Evolutionary conservation across 2,797 vertebrate genomes (phyloP).

Genomic region (Danio jaintianensis): DNA sequence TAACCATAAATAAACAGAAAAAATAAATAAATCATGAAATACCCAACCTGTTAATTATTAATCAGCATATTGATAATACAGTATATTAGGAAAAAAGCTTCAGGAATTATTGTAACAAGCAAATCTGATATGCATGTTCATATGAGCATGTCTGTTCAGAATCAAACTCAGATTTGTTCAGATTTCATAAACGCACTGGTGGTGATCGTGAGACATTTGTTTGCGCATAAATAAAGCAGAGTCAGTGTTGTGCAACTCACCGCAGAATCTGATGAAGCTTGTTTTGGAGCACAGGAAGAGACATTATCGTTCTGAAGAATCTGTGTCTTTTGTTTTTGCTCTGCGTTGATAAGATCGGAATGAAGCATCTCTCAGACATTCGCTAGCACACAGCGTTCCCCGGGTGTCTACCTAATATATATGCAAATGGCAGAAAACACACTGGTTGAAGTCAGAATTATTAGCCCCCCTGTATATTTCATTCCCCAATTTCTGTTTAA

Average conservation of each 20-base stretch:
- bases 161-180: background rate
- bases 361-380: conserved; percentile 28
- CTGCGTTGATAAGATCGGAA: conserved; percentile 18
- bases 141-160: background rate
- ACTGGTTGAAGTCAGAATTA: background rate
- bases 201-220: conserved; percentile 9
- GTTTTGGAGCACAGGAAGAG: conserved; percentile 22
- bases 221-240: background rate
- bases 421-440: conserved; percentile 4
- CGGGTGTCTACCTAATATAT: conserved; percentile 25
- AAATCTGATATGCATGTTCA: background rate
- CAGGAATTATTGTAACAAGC: too few relatives aligned
- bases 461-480: too few relatives aligned
- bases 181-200: conserved; percentile 6
- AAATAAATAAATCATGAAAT: too few relatives aligned
- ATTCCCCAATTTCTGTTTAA: too few relatives aligned
- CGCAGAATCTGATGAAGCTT: conserved; percentile 18
- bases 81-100: too few relatives aligned
- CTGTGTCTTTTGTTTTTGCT: conserved; percentile 26
- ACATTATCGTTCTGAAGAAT: conserved; percentile 10
- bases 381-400: background rate
- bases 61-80: too few relatives aligned
- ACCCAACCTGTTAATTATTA: too few relatives aligned
- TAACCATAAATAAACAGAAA: too few relatives aligned
- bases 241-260: conserved; percentile 7